Evolutionary conservation across 2,113 vertebrate species (phyloP).

Genomic region (Barbus barbus): DNA sequence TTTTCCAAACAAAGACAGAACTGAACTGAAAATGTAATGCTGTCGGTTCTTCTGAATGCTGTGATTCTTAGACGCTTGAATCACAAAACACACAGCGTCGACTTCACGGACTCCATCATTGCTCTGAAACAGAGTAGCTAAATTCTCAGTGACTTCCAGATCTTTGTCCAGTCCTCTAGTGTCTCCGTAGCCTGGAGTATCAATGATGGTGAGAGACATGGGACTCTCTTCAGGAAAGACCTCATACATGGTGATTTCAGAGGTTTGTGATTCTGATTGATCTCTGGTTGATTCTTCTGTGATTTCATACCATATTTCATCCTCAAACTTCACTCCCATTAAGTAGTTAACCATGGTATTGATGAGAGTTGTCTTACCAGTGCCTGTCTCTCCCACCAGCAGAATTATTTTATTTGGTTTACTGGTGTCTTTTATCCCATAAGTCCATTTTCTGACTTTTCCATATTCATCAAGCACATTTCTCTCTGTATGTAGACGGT

Average conservation of each 20-base stretch:
- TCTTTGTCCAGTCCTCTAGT: slow-evolving; percentile 25
- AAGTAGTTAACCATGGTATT: slow-evolving; percentile 57
- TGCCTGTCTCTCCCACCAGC: slow-evolving; percentile 54
- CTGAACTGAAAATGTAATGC: too few relatives aligned
- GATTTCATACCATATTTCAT: slow-evolving; percentile 52
- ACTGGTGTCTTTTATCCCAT: slow-evolving; percentile 1
- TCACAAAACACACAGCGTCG: too few relatives aligned
- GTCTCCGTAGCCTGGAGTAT: neutral
- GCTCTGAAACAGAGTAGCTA: slow-evolving; percentile 41
- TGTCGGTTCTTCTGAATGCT: too few relatives aligned
- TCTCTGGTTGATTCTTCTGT: slow-evolving; percentile 43
- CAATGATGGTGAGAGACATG: slow-evolving; percentile 37
- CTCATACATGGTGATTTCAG: slow-evolving; percentile 54
- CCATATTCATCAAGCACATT: neutral
- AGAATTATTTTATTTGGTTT: slow-evolving; percentile 45
- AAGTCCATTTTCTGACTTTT: slow-evolving; percentile 27
- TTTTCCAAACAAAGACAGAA: too few relatives aligned
- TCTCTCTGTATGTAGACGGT: neutral
- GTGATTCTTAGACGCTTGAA: too few relatives aligned
- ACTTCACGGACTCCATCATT: neutral
- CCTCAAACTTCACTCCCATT: slow-evolving; percentile 50
- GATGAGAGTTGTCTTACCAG: slow-evolving; percentile 57
- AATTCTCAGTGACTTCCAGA: slow-evolving; percentile 8
- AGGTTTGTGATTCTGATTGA: slow-evolving; percentile 55
- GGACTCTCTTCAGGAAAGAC: slow-evolving; percentile 36